These are phyloP conservation scores for Choreutis nemorana DNA, from an alignment of 2,888 invertebrate genomes.

Conservation along the genomic window DNA sequence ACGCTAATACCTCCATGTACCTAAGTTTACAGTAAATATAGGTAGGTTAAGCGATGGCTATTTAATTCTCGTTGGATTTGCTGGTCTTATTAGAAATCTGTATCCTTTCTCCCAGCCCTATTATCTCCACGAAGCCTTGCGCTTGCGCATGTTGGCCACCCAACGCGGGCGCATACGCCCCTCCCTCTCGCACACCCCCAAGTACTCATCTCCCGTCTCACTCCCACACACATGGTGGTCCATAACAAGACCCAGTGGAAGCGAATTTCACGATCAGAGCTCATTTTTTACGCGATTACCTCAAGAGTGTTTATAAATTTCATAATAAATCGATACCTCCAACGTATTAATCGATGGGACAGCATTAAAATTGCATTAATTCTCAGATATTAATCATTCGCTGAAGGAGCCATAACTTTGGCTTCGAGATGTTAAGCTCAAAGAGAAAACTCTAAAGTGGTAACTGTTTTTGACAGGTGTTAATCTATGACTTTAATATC, in stretches of 20 bases:
- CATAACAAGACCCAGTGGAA: conserved; percentile 20
- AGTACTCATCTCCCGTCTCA: conserved; percentile 1
- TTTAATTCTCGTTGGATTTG: no score
- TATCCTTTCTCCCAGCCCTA: no score
- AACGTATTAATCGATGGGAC: conserved; percentile 25
- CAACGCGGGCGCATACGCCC: conserved; percentile 20
- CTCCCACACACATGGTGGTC: conserved; percentile 9
- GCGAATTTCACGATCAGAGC: conserved; percentile 16
- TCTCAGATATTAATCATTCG: conserved; percentile 16
- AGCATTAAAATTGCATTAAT: conserved; percentile 34
- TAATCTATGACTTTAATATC: no score
- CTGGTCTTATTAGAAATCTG: background rate
- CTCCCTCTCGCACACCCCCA: conserved; percentile 22
- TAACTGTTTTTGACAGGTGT: no score
- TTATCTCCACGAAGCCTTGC: conserved; percentile 5
- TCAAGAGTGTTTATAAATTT: conserved; percentile 14
- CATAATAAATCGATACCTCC: conserved; percentile 26
- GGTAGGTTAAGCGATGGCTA: no score
- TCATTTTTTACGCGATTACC: conserved; percentile 30
- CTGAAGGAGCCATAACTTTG: conserved; percentile 15
- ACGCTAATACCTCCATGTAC: no score
- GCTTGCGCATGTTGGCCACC: conserved; percentile 30
- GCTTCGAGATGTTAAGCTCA: no score
- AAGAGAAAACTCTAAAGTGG: no score
- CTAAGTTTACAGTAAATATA: no score